Conservation (phyloP, 1,140 invertebrate genomes). For the Antheraea mylitta region DNA sequence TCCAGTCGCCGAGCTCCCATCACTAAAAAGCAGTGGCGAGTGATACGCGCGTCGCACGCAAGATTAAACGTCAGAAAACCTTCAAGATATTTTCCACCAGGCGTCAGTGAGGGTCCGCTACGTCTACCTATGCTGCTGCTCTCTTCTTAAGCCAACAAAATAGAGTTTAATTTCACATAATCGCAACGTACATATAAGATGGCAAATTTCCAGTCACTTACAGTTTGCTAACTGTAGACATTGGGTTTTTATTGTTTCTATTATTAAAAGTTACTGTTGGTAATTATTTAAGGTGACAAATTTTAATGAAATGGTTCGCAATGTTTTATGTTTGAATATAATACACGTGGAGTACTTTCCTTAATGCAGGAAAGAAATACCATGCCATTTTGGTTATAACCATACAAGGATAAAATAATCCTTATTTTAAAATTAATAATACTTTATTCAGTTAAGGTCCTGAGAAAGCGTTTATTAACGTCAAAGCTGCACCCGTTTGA, state of each 20-base stretch:
- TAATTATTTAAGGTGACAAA: slow-evolving; percentile 15
- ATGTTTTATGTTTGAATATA: neutral
- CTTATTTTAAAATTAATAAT: too few relatives aligned
- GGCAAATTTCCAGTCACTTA: slow-evolving; percentile 53
- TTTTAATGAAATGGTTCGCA: neutral
- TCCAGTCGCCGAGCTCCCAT: slow-evolving; percentile 36
- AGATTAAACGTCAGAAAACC: slow-evolving; percentile 75
- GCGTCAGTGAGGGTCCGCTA: slow-evolving; percentile 28
- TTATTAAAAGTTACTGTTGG: slow-evolving; percentile 10
- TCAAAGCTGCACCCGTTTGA: too few relatives aligned
- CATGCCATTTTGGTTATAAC: too few relatives aligned
- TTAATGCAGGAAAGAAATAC: too few relatives aligned
- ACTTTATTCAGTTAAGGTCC: too few relatives aligned
- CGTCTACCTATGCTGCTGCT: slow-evolving; percentile 23
- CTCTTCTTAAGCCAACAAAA: slow-evolving; percentile 28
- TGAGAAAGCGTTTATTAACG: too few relatives aligned
- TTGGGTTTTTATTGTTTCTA: slow-evolving; percentile 34
- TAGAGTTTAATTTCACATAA: slow-evolving; percentile 29
- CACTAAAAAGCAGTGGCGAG: slow-evolving; percentile 50
- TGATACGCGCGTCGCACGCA: slow-evolving; percentile 71
- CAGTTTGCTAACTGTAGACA: slow-evolving; percentile 50
- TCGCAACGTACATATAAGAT: slow-evolving; percentile 21
- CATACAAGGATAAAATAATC: too few relatives aligned
- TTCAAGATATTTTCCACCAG: slow-evolving; percentile 66
- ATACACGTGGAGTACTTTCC: neutral